Evolutionary conservation across 1,140 invertebrate species (phyloP).

Genomic region (Gonatopus flavifemur): DNA sequence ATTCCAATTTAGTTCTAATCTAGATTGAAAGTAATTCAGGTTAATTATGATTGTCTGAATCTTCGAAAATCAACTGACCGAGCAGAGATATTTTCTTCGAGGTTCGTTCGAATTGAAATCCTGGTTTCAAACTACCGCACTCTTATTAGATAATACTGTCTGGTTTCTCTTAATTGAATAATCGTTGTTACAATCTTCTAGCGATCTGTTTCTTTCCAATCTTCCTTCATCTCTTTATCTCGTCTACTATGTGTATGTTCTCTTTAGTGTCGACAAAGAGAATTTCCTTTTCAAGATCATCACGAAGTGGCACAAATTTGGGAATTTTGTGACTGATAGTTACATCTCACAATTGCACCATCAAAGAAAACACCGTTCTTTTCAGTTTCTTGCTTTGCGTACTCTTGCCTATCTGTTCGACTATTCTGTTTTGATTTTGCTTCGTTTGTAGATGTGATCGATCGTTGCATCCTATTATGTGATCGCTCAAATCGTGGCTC

Average conservation of each 20-base stretch:
- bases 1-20: no score
- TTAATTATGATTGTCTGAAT: no score
- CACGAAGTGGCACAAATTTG: constrained; percentile 41
- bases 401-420: constrained; percentile 42
- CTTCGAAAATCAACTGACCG: no score
- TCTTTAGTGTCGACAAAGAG: constrained; percentile 9
- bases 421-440: constrained; percentile 47
- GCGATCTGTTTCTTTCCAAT: no score
- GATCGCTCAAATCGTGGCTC: constrained; percentile 15
- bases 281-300: constrained; percentile 31
- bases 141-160: constrained; percentile 33
- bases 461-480: constrained; percentile 18
- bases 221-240: no score
- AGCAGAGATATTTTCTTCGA: not conserved
- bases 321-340: constrained; percentile 39
- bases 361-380: constrained; percentile 35
- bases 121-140: constrained; percentile 16
- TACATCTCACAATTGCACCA: constrained; percentile 41
- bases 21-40: no score
- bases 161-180: constrained; percentile 38
- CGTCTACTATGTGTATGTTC: constrained; percentile 14
- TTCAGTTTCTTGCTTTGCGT: constrained; percentile 33
- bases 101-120: constrained; percentile 1
- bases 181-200: no score
- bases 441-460: constrained; percentile 29